These are phyloP conservation scores for Melitaea cinxia DNA, from an alignment of 1,140 invertebrate species.

Conservation along the genomic window DNA sequence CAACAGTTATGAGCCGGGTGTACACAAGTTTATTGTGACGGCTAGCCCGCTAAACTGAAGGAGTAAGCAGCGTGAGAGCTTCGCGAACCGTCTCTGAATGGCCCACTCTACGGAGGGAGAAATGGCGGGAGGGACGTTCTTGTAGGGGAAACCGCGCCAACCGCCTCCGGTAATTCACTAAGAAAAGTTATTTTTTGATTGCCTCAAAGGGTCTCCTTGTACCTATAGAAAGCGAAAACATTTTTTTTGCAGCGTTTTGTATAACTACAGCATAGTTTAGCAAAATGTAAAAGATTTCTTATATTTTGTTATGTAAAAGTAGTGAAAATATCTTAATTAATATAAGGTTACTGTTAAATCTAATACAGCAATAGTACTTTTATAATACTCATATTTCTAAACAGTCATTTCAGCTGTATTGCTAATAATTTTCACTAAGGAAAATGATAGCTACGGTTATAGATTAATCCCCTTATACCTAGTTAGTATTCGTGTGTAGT, in stretches of 20 bases:
- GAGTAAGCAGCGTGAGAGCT: conserved; percentile 68
- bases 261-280: background rate
- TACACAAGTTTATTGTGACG: conserved; percentile 62
- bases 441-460: no score
- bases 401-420: no score
- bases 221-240: conserved; percentile 64
- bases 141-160: conserved; percentile 75
- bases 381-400: no score
- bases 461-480: no score
- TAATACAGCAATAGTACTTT: no score
- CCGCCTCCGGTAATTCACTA: conserved; percentile 77
- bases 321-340: no score
- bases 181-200: conserved; percentile 79
- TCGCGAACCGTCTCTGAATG: conserved; percentile 76
- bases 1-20: conserved; percentile 45
- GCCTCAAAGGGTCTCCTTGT: conserved; percentile 52
- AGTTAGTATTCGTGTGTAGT: no score
- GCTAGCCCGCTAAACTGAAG: conserved; percentile 77
- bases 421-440: no score
- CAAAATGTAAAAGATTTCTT: background rate
- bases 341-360: no score
- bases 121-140: conserved; percentile 73
- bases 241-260: conserved; percentile 21
- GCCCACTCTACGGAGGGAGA: conserved; percentile 75
- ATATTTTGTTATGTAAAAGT: no score